These are phyloP conservation scores for Nycticebus coucang DNA, from an alignment of 2,113 vertebrate species.

Conservation along the genomic window DNA sequence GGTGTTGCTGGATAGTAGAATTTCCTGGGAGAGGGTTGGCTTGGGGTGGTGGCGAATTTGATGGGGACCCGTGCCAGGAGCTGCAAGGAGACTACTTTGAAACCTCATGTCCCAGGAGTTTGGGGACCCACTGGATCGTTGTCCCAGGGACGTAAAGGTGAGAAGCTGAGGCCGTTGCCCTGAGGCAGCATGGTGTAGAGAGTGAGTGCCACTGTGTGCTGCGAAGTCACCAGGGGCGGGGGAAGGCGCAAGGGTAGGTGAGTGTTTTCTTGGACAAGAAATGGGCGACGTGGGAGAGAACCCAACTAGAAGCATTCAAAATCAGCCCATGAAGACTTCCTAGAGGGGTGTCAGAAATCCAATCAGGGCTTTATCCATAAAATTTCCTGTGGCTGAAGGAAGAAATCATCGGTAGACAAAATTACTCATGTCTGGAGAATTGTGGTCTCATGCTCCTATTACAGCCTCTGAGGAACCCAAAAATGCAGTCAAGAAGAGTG, in stretches of 20 bases:
- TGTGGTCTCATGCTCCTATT: neutral
- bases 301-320: neutral
- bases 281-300: neutral
- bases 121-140: neutral
- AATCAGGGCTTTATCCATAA: neutral
- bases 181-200: neutral
- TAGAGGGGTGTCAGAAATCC: neutral
- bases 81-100: neutral
- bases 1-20: neutral
- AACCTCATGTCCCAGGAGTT: neutral
- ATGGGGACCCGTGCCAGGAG: neutral
- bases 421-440: neutral
- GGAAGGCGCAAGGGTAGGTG: neutral
- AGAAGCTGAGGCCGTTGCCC: neutral
- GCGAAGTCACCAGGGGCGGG: neutral
- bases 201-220: neutral
- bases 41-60: neutral
- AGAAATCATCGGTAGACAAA: neutral
- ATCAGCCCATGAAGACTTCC: neutral
- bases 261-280: neutral
- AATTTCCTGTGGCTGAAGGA: neutral
- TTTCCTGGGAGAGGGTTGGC: neutral
- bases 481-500: neutral
- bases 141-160: neutral
- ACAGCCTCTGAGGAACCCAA: neutral